Evolutionary conservation across 2,113 vertebrate genomes (phyloP), one percentile per base, ranked within the genome.

Genomic region (Ctenodactylus gundi): DNA sequence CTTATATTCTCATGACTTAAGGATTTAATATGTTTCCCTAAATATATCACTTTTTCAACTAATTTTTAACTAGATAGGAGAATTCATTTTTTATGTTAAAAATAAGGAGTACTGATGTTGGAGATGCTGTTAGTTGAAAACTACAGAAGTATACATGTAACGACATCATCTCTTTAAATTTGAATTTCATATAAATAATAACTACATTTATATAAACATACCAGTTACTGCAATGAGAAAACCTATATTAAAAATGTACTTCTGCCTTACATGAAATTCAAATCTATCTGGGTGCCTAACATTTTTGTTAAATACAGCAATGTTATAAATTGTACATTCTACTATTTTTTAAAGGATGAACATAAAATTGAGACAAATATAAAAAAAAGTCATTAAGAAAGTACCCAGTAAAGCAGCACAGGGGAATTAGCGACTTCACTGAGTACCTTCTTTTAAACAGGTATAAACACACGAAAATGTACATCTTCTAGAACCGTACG

Each of bases 391-490:
- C n/a, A 84, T 31, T 31, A 44, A 25, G 44, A 82, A 25, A 68
- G 14, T 76, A 55, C 31, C 60, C 68, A n/a, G n/a, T n/a, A n/a
- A n/a, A n/a, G n/a, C n/a, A n/a, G n/a, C n/a, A n/a, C n/a, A 36
- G 41, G 44, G 29, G 27, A 15, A 27, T 18, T 49, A 12, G 82
- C 44, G 85, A 39, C 49, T 62, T 58, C 6, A 53, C 0, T 3
- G 6, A 60, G 75, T 78, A 86, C 67, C 80, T 91, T 87, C 84
- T 95, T 85, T 67, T 72, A 62, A 75, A 68, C 10, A 94, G 86
- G 75, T 93, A 91, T 9, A 95, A 80, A 92, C 96, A 93, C 44
- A 68, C 12, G 62, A 73, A 83, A 78, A 95, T 0, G n/a, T 94
- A 75, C 92, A 83, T 87, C 80, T 91, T 60, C 49, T 27, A 39